phyloP scores from a whole-genome alignment of 1,140 invertebrate genomes.

The Caenorhabditis inopinata region DNA sequence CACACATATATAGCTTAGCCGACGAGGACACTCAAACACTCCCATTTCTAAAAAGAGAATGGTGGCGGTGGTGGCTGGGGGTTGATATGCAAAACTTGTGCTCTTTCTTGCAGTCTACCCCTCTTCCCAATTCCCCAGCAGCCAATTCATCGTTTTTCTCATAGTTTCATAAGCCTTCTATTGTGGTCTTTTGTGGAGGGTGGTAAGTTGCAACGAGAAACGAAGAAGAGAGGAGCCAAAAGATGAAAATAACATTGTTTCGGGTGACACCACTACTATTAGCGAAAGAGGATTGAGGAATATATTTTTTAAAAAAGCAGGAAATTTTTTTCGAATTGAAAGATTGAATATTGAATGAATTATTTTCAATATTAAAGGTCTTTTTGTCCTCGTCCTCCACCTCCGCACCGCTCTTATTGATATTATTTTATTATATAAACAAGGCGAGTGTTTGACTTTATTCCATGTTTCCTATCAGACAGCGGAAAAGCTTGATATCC shows the following conservation, averaged over 20 bases:
- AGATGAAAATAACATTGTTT: not conserved
- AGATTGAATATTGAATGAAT: not conserved
- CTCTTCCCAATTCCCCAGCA: slow-evolving; percentile 1
- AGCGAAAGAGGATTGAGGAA: not conserved
- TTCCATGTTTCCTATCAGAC: no score
- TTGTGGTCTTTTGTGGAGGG: not conserved
- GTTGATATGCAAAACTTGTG: slow-evolving; percentile 31
- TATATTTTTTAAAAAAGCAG: not conserved
- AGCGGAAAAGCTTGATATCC: no score
- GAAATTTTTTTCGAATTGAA: not conserved
- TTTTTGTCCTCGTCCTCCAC: no score
- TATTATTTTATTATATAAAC: slow-evolving; percentile 9
- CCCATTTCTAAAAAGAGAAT: not conserved
- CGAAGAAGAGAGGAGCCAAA: not conserved
- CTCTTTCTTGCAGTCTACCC: not conserved
- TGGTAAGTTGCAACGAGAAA: not conserved
- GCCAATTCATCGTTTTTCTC: slow-evolving; percentile 24
- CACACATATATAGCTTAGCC: not conserved
- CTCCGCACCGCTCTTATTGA: not conserved
- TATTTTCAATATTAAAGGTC: no score
- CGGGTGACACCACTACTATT: not conserved
- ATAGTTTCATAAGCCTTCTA: slow-evolving; percentile 27
- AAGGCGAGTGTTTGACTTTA: no score
- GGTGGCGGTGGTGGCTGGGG: not conserved
- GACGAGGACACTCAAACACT: not conserved